Conservation (phyloP, 2,888 invertebrate genomes). For the Acanthococcus lagerstroemiae region DNA sequence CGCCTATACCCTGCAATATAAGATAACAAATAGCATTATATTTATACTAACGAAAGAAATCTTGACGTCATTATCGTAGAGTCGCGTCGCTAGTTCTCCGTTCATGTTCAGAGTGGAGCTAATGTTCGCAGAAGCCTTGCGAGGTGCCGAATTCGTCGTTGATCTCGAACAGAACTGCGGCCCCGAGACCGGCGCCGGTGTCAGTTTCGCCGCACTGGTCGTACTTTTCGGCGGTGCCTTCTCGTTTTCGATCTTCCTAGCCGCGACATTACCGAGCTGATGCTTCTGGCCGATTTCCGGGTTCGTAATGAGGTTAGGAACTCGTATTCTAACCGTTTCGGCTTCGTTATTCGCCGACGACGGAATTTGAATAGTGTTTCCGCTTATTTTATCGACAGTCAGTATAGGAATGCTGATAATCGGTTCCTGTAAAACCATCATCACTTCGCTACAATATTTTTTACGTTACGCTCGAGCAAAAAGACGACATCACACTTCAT, state of each 20-base stretch:
- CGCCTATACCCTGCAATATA: too few species aligned
- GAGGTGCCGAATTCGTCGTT: neutral
- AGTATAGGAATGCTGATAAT: conserved; percentile 24
- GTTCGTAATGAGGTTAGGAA: conserved; percentile 18
- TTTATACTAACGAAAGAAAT: conserved; percentile 22
- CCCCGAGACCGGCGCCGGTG: neutral
- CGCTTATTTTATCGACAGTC: conserved; percentile 12
- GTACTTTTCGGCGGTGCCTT: neutral
- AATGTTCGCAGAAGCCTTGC: neutral
- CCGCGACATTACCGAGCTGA: neutral
- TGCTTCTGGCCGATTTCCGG: conserved; percentile 3
- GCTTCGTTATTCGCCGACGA: conserved; percentile 12
- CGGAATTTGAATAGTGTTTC: conserved; percentile 20
- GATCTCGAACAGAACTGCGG: neutral
- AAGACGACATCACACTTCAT: neutral
- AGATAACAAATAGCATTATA: neutral
- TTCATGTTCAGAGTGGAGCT: neutral
- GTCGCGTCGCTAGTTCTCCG: neutral
- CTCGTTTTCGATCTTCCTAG: neutral
- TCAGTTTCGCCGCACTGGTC: neutral
- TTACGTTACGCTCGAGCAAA: conserved; percentile 8
- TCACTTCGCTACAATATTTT: neutral
- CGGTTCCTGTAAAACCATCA: conserved; percentile 26
- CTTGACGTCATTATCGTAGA: conserved; percentile 17
- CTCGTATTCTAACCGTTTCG: conserved; percentile 25